Percentiles rank a stretch among this genome's conserved stretches.
Evolutionary conservation across 1,140 invertebrate species (phyloP).

Genomic region (Pinna nobilis): DNA sequence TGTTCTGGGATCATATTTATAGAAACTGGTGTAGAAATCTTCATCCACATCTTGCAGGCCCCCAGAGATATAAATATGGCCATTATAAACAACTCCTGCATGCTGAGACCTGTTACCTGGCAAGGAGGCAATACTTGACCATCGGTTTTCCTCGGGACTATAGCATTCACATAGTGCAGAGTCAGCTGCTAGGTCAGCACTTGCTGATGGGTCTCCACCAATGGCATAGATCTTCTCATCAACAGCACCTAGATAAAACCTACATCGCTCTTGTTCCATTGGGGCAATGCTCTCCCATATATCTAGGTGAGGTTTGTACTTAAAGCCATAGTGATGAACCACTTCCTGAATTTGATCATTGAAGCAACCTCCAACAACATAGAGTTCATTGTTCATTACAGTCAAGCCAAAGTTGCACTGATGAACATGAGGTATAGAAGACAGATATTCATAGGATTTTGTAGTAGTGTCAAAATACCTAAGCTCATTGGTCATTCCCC

Average conservation of each 20-base stretch:
- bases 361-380: slow-evolving; percentile 83
- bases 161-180: slow-evolving; percentile 80
- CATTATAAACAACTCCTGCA: slow-evolving; percentile 79
- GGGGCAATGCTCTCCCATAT: slow-evolving; percentile 83
- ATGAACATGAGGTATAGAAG: slow-evolving; percentile 84
- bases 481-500: slow-evolving; percentile 85
- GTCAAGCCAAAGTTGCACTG: slow-evolving; percentile 87
- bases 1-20: slow-evolving; percentile 78
- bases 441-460: slow-evolving; percentile 81
- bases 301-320: slow-evolving; percentile 80
- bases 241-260: slow-evolving; percentile 83
- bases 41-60: slow-evolving; percentile 77
- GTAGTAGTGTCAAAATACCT: slow-evolving; percentile 79
- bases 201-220: slow-evolving; percentile 76
- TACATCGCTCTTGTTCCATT: slow-evolving; percentile 82
- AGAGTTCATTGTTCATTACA: slow-evolving; percentile 83
- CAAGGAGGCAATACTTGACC: slow-evolving; percentile 79
- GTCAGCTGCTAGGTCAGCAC: slow-evolving; percentile 63
- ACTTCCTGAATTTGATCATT: slow-evolving; percentile 81
- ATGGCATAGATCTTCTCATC: slow-evolving; percentile 81
- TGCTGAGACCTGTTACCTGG: slow-evolving; percentile 80
- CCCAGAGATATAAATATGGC: slow-evolving; percentile 79
- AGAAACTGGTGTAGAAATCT: slow-evolving; percentile 79
- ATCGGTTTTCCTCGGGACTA: slow-evolving; percentile 78
- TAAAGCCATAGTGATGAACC: slow-evolving; percentile 85